phyloP scores from a whole-genome alignment of 1,140 invertebrate species.

The Grapholita molesta region DNA sequence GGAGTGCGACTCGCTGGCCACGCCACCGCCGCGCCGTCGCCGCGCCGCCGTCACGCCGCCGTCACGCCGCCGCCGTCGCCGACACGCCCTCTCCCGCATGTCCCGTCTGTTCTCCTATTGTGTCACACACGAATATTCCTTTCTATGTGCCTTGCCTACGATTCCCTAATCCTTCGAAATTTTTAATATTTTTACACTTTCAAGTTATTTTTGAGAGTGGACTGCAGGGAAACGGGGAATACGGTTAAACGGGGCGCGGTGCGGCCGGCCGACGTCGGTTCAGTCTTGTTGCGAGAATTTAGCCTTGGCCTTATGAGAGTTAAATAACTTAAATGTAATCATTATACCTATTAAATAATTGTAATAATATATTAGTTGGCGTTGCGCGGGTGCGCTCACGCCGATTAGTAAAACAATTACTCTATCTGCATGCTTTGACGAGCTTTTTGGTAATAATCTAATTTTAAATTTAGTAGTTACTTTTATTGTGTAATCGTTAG shows the following conservation, averaged over 20 bases:
- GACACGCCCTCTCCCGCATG: slow-evolving; percentile 17
- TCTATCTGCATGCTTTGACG: slow-evolving; percentile 77
- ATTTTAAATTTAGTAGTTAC: slow-evolving; percentile 75
- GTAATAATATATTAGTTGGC: slow-evolving; percentile 48
- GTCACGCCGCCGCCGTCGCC: neutral
- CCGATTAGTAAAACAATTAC: slow-evolving; percentile 72
- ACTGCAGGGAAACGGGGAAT: slow-evolving; percentile 27
- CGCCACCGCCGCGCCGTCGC: slow-evolving; percentile 21
- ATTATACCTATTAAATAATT: slow-evolving; percentile 56
- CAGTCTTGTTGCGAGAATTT: slow-evolving; percentile 76
- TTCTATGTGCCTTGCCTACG: slow-evolving; percentile 62
- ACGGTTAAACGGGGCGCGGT: slow-evolving; percentile 40
- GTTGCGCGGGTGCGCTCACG: slow-evolving; percentile 56
- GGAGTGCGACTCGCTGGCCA: slow-evolving; percentile 48
- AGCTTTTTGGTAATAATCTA: slow-evolving; percentile 77
- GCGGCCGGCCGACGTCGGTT: slow-evolving; percentile 58
- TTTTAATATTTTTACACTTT: slow-evolving; percentile 24
- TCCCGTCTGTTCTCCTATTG: slow-evolving; percentile 22
- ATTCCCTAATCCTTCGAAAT: slow-evolving; percentile 30
- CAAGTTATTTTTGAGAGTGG: slow-evolving; percentile 26
- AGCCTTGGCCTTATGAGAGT: slow-evolving; percentile 77
- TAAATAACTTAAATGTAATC: slow-evolving; percentile 72
- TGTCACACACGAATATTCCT: slow-evolving; percentile 51
- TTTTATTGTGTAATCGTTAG: slow-evolving; percentile 75
- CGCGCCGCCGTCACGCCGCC: slow-evolving; percentile 14